Evolutionary conservation across 1,140 invertebrate species (phyloP), one percentile per base, ranked within the genome.

Genomic region (Drosophila paulistorum): DNA sequence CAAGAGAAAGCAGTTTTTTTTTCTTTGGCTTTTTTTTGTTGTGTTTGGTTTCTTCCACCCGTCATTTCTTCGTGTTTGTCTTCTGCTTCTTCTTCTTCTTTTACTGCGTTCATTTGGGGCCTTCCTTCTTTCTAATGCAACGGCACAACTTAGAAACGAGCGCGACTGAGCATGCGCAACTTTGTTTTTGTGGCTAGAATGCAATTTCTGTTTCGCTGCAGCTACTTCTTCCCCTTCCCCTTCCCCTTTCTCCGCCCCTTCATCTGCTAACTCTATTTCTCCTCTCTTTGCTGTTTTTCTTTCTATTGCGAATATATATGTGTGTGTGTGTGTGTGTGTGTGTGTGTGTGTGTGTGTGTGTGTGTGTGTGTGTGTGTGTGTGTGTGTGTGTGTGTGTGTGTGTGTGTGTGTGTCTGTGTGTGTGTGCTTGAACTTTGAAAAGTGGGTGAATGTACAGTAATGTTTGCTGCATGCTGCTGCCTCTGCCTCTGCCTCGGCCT

Each of bases 371-470:
- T 39, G 37, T 39, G 10, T 42, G 41, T 74, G 74, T 71, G 68
- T 71, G 39, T 64, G 45, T 78, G 66, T 85, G 57, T 17, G n/a
- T 41, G 20, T 45, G 6, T 68, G 35, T 61, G 17, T 48, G 41
- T 64, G 41, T 39, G 37, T 39, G 10, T 42, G 41, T 74, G 74
- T 71, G 68, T 71, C 33, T 64, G 45, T 78, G 66, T 85, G 57
- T 87, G 65, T 87, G 71, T 87, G 80, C 62, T 79, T 89, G 85
- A 89, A 89, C 85, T 90, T 90, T 87, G 75, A 90, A 91, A 91
- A 91, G 90, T 91, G 90, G 90, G 90, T 91, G 90, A 91, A 91
- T 91, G 90, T 91, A 91, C 90, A 91, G 90, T 91, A 85, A 89
- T 89, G 84, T 89, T 89, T 89, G 83, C 83, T 86, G 84, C 85